These are phyloP conservation scores for Miichthys miiuy DNA, from an alignment of 2,797 vertebrate genomes.

Conservation along the genomic window DNA sequence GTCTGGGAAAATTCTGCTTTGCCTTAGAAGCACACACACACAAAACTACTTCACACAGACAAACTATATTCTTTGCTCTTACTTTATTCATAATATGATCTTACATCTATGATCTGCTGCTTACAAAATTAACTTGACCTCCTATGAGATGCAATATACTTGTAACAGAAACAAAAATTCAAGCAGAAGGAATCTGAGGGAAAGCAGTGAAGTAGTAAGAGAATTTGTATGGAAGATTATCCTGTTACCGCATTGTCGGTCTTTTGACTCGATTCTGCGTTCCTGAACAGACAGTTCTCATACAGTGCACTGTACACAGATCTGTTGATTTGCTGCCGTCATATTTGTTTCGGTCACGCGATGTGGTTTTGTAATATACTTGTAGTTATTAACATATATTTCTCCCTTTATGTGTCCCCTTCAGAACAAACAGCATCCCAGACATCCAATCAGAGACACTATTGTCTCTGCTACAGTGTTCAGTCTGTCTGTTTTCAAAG, in stretches of 20 bases:
- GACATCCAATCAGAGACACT: conserved; percentile 8
- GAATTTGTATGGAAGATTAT: not conserved
- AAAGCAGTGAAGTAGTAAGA: not conserved
- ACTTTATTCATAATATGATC: not conserved
- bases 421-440: conserved; percentile 9
- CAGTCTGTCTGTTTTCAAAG: conserved; percentile 10
- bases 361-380: not conserved
- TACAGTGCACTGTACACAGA: not conserved
- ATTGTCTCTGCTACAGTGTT: not conserved
- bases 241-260: not conserved
- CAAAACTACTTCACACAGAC: not conserved
- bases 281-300: conserved; percentile 46
- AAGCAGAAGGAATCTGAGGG: not conserved
- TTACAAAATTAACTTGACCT: not conserved
- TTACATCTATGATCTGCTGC: not conserved
- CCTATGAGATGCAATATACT: not conserved
- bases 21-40: not conserved
- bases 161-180: no score
- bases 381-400: conserved; percentile 3
- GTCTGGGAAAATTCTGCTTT: not conserved
- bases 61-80: not conserved
- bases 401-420: not conserved
- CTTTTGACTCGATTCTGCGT: not conserved
- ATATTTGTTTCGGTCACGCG: not conserved
- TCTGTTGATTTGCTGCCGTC: not conserved